A percentile compares a stretch with the other conserved stretches of the same genome.
phyloP scores from a whole-genome alignment of 2,797 vertebrate genomes.

The Coregonus sp. region DNA sequence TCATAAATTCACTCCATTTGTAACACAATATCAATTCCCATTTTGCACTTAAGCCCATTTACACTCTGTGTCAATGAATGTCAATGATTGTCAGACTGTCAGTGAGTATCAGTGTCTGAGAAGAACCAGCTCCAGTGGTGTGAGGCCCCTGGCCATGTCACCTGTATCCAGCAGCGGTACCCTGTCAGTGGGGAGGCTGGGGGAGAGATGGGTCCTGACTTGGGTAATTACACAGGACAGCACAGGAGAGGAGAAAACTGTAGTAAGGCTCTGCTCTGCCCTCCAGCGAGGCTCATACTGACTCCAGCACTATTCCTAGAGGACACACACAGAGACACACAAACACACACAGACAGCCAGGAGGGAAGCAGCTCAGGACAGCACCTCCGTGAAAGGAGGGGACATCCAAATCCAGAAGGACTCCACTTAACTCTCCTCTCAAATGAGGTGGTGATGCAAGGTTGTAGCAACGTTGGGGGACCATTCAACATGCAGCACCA shows the following conservation, averaged over 20 bases:
- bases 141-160: not conserved
- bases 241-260: slow-evolving; percentile 19
- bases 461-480: slow-evolving; percentile 43
- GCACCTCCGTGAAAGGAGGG: slow-evolving; percentile 31
- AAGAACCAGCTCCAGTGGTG: not conserved
- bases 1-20: too few species aligned
- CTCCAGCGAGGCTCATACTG: slow-evolving; percentile 42
- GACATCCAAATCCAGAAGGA: not conserved
- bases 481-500: slow-evolving; percentile 19
- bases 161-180: not conserved
- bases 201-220: slow-evolving; percentile 6
- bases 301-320: slow-evolving; percentile 37
- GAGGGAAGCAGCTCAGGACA: slow-evolving; percentile 44
- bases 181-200: slow-evolving; percentile 24
- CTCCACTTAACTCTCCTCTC: slow-evolving; percentile 1
- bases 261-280: slow-evolving; percentile 38
- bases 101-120: slow-evolving; percentile 12
- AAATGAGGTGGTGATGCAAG: slow-evolving; percentile 59
- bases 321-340: slow-evolving; percentile 21
- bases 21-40: too few species aligned
- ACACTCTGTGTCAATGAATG: not conserved
- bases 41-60: too few species aligned
- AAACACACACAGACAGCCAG: slow-evolving; percentile 32
- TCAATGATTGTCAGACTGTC: not conserved
- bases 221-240: slow-evolving; percentile 46